phyloP scores from a whole-genome alignment of 2,888 invertebrate species.

The Steromphala cineraria region DNA sequence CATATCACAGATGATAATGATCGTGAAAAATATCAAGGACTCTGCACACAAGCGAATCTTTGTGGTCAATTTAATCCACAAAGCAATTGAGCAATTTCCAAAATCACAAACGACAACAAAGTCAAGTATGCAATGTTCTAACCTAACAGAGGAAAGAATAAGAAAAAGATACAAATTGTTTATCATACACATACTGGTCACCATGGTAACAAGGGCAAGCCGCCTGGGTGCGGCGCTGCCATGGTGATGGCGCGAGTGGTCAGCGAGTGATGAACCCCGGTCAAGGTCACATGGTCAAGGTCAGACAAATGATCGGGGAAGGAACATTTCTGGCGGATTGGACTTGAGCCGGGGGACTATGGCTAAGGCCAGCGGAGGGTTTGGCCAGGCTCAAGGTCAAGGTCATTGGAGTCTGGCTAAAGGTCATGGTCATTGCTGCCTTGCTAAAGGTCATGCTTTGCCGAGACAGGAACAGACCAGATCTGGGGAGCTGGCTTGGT shows the following conservation, averaged over 20 bases:
- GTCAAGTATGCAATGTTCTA: not conserved
- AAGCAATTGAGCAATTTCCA: too few relatives aligned
- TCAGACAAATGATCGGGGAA: constrained; percentile 26
- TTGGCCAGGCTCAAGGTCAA: constrained; percentile 29
- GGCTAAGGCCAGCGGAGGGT: constrained; percentile 24
- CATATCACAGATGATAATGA: too few relatives aligned
- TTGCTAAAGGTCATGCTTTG: constrained; percentile 21
- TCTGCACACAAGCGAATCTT: too few relatives aligned
- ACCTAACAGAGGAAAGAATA: constrained; percentile 1
- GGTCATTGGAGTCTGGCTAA: constrained; percentile 14
- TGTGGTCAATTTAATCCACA: too few relatives aligned
- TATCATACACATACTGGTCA: constrained; percentile 28
- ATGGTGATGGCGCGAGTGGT: constrained; percentile 22
- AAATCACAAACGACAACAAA: not conserved
- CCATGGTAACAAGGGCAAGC: constrained; percentile 25
- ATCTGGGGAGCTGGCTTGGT: constrained; percentile 7
- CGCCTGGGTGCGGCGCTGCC: constrained; percentile 27
- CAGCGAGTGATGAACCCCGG: constrained; percentile 12
- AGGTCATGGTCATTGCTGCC: constrained; percentile 21
- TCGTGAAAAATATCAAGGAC: too few relatives aligned
- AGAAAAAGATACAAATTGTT: constrained; percentile 10
- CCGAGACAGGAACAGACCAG: constrained; percentile 1
- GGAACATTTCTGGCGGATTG: constrained; percentile 16
- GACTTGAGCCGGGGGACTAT: constrained; percentile 22
- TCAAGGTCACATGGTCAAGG: constrained; percentile 28